Evolutionary conservation across 2,888 invertebrate species (phyloP).

Genomic region (Galeopsomyia nigrocyanea): DNA sequence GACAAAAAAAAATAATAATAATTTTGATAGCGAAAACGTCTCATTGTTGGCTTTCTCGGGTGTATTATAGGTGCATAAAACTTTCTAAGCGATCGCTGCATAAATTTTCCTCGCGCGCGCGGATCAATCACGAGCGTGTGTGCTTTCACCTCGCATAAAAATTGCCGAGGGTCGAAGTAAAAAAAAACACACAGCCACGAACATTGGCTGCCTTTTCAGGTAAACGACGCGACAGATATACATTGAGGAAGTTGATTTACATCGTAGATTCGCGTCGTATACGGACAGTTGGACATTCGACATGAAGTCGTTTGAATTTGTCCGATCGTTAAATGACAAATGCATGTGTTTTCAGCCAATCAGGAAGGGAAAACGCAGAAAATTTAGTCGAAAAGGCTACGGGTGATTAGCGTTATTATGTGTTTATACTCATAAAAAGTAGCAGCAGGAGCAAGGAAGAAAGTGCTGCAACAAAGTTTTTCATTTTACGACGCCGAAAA

Average conservation of each 20-base stretch:
- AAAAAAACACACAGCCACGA: constrained; percentile 22
- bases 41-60: too few species aligned
- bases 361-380: not conserved
- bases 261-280: constrained; percentile 48
- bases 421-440: constrained; percentile 35
- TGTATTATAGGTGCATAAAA: constrained; percentile 5
- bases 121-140: constrained; percentile 32
- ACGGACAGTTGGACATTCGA: not conserved
- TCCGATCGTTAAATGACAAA: not conserved
- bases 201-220: not conserved
- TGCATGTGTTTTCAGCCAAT: not conserved
- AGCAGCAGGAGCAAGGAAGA: constrained; percentile 31
- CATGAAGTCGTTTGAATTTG: not conserved
- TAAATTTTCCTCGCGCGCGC: constrained; percentile 27
- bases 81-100: constrained; percentile 33
- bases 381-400: not conserved
- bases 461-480: constrained; percentile 24
- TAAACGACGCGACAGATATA: not conserved
- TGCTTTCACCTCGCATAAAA: constrained; percentile 14
- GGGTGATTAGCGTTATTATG: constrained; percentile 37
- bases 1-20: too few species aligned
- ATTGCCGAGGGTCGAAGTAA: not conserved
- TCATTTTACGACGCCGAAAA: constrained; percentile 32
- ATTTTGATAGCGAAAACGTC: too few species aligned
- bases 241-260: constrained; percentile 62